These are phyloP conservation scores for Irena cyanogastra DNA, from an alignment of 2,113 vertebrate species.

Conservation along the genomic window DNA sequence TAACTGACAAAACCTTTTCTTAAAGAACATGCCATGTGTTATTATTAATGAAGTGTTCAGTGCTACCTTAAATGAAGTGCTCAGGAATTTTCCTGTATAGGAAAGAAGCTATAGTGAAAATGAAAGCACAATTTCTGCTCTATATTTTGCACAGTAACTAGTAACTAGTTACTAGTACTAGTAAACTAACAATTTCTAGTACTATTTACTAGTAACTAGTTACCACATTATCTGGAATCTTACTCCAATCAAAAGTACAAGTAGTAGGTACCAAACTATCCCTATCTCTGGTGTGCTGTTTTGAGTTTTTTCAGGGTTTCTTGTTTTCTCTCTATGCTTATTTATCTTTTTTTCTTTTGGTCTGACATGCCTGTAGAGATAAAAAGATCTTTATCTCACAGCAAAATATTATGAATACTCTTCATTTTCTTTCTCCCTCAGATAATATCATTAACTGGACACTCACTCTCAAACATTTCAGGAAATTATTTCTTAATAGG, in stretches of 20 bases:
- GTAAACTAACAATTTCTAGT: no score
- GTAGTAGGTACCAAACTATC: neutral
- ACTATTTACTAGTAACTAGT: no score
- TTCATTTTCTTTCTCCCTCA: neutral
- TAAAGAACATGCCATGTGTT: neutral
- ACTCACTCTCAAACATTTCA: neutral
- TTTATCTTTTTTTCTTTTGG: neutral
- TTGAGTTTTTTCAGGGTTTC: rapidly evolving
- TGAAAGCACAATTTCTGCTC: neutral
- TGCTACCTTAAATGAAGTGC: neutral
- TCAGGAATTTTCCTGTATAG: neutral
- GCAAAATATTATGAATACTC: neutral
- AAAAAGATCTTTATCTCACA: neutral
- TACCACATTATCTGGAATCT: neutral
- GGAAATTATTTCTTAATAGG: neutral
- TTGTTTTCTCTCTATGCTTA: neutral
- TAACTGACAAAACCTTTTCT: neutral
- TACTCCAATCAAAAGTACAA: neutral
- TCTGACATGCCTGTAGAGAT: neutral
- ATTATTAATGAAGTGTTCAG: neutral
- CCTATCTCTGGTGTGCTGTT: neutral
- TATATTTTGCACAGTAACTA: neutral
- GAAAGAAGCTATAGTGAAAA: neutral
- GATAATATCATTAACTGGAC: neutral
- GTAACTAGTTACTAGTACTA: no score